Evolutionary conservation across 2,797 vertebrate species (phyloP).

Genomic region (Sebastes itinus): DNA sequence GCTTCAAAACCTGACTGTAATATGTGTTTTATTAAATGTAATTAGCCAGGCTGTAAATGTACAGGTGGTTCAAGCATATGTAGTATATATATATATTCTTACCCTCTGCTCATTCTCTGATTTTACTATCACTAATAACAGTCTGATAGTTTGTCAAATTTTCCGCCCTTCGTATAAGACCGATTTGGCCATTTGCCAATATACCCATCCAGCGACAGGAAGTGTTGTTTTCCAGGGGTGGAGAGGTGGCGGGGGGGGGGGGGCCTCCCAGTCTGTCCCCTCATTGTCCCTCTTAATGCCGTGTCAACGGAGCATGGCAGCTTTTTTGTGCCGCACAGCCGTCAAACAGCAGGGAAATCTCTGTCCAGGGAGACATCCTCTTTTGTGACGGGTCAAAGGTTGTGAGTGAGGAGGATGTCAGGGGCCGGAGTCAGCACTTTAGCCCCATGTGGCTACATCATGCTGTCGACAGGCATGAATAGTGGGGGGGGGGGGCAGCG

Average conservation of each 20-base stretch:
- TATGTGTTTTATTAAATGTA: too few species aligned
- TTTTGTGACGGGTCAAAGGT: slow-evolving; percentile 62
- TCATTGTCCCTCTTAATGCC: slow-evolving; percentile 63
- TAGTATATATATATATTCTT: background rate
- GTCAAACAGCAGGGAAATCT: slow-evolving; percentile 55
- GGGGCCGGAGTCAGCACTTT: slow-evolving; percentile 55
- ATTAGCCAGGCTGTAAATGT: too few species aligned
- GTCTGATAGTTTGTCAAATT: background rate
- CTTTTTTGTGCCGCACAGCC: slow-evolving; percentile 54
- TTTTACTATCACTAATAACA: background rate
- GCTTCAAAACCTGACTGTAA: too few species aligned
- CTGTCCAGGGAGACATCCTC: slow-evolving; percentile 49
- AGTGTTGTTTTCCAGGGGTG: slow-evolving; percentile 31
- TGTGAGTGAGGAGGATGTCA: slow-evolving; percentile 46
- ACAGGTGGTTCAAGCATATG: background rate
- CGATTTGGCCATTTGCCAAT: background rate
- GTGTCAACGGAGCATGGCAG: slow-evolving; percentile 55
- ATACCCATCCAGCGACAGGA: slow-evolving; percentile 42
- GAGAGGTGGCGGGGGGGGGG: background rate
- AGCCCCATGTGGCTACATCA: slow-evolving; percentile 53
- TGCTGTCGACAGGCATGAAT: slow-evolving; percentile 45
- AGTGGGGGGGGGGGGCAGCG: slow-evolving; percentile 21
- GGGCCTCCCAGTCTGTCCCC: slow-evolving; percentile 47
- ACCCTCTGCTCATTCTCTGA: background rate
- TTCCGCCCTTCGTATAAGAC: background rate